Percentiles rank a stretch among this genome's conserved stretches.
Conservation (phyloP, 2,113 vertebrate species). For the Amblyornis subalaris region DNA sequence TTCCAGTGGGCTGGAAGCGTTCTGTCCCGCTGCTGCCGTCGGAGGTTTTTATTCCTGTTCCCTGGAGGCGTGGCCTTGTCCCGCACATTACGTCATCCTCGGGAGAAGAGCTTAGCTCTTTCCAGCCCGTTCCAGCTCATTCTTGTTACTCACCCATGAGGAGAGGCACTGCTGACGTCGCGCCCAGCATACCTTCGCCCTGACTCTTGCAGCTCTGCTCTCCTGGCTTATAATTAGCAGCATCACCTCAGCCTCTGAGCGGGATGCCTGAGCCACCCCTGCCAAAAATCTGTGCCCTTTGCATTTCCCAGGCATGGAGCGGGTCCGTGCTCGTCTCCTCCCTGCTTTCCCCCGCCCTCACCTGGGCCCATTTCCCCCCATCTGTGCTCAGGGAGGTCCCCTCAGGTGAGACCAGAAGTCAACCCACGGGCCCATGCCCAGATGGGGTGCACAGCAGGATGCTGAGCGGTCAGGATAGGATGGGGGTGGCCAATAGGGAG, state of each 20-base stretch:
- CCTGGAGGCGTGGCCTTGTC: neutral
- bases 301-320: neutral
- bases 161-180: neutral
- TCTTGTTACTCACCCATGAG: constrained; percentile 44
- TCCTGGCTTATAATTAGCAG: constrained; percentile 57
- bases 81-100: neutral
- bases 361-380: fast-evolving
- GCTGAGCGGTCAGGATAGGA: neutral
- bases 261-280: neutral
- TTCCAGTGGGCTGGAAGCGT: neutral
- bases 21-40: neutral
- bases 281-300: constrained; percentile 22
- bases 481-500: neutral
- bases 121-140: constrained; percentile 52
- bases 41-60: constrained; percentile 2
- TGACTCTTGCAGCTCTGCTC: constrained; percentile 11
- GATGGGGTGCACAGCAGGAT: fast-evolving
- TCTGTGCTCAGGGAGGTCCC: neutral
- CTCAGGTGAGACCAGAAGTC: neutral
- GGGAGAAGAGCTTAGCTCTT: constrained; percentile 5
- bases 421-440: neutral
- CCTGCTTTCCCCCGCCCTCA: neutral
- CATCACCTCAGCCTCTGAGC: constrained; percentile 21
- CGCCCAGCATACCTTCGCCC: neutral
- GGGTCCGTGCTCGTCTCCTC: neutral